Evolutionary conservation across 2,113 vertebrate species (phyloP).

Genomic region (Nesoenas mayeri): DNA sequence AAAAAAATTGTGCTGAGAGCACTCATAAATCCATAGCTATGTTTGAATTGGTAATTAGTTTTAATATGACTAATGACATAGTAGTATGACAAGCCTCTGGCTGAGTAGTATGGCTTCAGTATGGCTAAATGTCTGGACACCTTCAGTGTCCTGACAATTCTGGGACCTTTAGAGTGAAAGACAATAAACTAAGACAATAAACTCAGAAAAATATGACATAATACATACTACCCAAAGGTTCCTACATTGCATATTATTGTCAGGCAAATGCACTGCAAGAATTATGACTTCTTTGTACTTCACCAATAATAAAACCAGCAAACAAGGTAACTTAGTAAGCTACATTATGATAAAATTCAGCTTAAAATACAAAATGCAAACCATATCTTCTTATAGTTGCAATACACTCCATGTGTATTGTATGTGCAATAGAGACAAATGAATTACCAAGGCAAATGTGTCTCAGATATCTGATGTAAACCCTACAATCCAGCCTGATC

Average conservation of each 20-base stretch:
- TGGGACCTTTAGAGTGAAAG: neutral
- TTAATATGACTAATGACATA: neutral
- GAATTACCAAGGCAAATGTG: neutral
- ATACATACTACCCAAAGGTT: neutral
- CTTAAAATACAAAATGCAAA: neutral
- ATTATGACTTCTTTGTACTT: neutral
- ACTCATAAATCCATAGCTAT: neutral
- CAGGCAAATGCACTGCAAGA: neutral
- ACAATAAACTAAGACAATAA: neutral
- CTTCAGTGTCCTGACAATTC: neutral
- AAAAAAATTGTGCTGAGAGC: neutral
- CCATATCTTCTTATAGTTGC: neutral
- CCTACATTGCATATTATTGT: neutral
- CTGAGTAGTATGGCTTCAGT: neutral
- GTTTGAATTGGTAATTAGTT: neutral
- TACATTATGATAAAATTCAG: neutral
- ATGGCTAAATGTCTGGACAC: neutral
- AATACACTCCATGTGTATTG: accelerated
- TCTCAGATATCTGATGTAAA: neutral
- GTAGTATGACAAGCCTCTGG: neutral
- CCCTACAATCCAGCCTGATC: neutral
- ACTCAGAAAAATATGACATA: neutral
- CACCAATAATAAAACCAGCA: neutral
- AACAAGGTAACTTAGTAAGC: neutral
- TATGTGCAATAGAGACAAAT: neutral